Conservation (phyloP, 2,113 vertebrate species). For the Burhinus oedicnemus region DNA sequence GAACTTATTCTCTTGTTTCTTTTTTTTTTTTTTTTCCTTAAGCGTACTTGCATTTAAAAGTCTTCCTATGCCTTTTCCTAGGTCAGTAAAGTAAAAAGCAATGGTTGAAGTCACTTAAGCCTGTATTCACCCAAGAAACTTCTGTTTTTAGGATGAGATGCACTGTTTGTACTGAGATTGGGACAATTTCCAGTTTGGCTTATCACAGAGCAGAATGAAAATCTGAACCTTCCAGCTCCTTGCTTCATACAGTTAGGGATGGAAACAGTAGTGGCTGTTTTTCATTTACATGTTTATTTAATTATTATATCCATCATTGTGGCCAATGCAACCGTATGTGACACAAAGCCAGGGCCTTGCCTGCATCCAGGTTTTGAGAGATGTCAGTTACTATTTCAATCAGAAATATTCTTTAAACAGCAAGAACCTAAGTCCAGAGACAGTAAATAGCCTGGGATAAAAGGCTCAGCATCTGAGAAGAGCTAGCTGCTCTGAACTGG, state of each 20-base stretch:
- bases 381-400: neutral
- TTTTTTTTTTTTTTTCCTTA: neutral
- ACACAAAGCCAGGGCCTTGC: neutral
- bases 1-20: neutral
- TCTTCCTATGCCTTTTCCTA: neutral
- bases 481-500: neutral
- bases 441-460: neutral
- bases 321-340: neutral
- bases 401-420: neutral
- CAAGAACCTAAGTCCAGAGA: neutral
- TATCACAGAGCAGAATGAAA: neutral
- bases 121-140: neutral
- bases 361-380: neutral
- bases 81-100: neutral
- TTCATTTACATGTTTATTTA: conserved; percentile 8
- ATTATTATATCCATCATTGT: neutral
- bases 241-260: neutral
- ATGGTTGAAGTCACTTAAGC: neutral
- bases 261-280: neutral
- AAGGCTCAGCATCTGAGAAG: neutral
- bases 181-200: neutral
- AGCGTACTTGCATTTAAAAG: neutral
- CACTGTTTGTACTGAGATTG: neutral
- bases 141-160: neutral
- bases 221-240: neutral